Evolutionary conservation across 2,888 invertebrate species (phyloP), one percentile per base, ranked within the genome.

Genomic region (Limnephilus auricula): DNA sequence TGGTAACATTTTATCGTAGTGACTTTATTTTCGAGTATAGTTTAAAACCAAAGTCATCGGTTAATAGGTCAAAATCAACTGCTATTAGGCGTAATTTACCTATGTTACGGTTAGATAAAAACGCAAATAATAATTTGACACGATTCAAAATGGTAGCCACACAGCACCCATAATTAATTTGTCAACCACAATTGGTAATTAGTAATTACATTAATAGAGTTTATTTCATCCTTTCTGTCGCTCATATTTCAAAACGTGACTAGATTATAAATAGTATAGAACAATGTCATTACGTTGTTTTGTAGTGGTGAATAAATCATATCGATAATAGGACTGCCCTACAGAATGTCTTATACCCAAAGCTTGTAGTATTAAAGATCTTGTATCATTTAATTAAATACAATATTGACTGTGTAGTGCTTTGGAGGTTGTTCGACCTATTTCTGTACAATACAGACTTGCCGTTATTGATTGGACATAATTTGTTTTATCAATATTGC

Each of bases 321-420:
- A n/a, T 40, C 25, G 45, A 85, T 85, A 30, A n/a, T 85, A 30
- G 85, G 25, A n/a, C 85, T 5, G 30, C 85, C 85, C 40, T 30
- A 40, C 30, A 40, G 40, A 85, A 15, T 30, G 13, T 37, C 85
- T 40, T 30, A 40, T n/a, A 9, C 13, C 30, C 85, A 45, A 45
- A 85, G 85, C 25, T 30, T 85, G 82, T 34, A 85, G 15, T 45
- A 45, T 85, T 37, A 12, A 25, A 85, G 85, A 85, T 85, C 85
- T 85, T 85, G 85, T 85, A 85, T 85, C 85, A 30, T 40, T 85
- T 85, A 85, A 85, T 85, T 45, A 45, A 85, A 45, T 45, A 37
- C 34, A 34, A 84, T 84, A 85, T 40, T 25, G 25, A 30, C 40
- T 85, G 2, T 45, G 45, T 45, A 12, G 65, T 65, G 30, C 30